Percentiles rank a stretch among this genome's conserved stretches.
Evolutionary conservation across 2,888 invertebrate species (phyloP).

Genomic region (Agrotis puta): DNA sequence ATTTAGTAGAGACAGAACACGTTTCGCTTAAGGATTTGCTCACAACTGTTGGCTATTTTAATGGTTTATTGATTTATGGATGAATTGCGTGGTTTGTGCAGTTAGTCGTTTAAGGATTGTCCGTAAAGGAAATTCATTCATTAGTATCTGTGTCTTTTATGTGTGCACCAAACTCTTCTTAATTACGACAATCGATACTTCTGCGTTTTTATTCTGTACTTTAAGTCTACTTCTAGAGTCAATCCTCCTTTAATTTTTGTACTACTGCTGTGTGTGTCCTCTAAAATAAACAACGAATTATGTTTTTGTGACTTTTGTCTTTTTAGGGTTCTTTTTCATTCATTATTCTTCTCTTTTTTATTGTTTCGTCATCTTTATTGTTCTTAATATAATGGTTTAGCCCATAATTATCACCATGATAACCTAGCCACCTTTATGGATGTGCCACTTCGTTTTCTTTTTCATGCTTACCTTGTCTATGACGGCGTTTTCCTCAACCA

Average conservation of each 20-base stretch:
- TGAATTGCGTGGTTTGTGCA: conserved; percentile 3
- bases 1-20: conserved; percentile 37
- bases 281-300: too few species aligned
- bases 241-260: not conserved
- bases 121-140: conserved; percentile 4
- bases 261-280: not conserved
- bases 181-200: too few species aligned
- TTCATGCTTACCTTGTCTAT: not conserved
- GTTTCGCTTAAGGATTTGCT: conserved; percentile 36
- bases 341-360: too few species aligned
- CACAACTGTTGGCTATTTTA: conserved; percentile 16
- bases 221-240: not conserved
- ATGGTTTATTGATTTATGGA: conserved; percentile 22
- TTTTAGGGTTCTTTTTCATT: too few species aligned
- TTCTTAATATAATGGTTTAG: too few species aligned
- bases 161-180: too few species aligned
- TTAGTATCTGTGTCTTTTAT: too few species aligned
- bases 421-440: too few species aligned
- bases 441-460: not conserved
- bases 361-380: too few species aligned
- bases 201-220: not conserved
- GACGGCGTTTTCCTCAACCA: not conserved
- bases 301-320: too few species aligned
- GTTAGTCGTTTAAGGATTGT: not conserved
- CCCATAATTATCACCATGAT: too few species aligned